Conservation (phyloP, 2,113 vertebrate species). For the Eulacestoma nigropectus region DNA sequence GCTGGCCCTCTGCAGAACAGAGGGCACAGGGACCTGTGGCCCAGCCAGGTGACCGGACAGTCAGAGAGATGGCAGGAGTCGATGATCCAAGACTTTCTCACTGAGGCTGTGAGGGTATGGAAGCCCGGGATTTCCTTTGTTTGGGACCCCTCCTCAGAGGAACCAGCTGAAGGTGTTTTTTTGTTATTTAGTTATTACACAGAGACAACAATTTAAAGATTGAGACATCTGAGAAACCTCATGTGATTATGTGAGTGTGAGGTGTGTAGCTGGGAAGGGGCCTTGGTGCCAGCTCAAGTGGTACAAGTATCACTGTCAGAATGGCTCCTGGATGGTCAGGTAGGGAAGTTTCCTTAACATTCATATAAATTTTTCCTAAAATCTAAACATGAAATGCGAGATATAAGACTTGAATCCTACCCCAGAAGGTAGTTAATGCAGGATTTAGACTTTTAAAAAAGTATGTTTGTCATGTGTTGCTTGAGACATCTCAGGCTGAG, state of each 20-base stretch:
- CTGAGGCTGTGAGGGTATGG: background rate
- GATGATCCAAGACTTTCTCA: too few relatives aligned
- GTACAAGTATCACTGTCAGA: background rate
- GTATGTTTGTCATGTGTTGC: background rate
- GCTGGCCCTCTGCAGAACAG: background rate
- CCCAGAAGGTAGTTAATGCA: background rate
- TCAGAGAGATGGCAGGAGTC: fast-evolving
- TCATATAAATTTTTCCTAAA: background rate
- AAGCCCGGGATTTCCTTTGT: background rate
- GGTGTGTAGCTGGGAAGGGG: background rate
- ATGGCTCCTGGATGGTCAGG: background rate
- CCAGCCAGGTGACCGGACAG: fast-evolving
- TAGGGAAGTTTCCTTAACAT: background rate
- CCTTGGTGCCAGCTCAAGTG: too few relatives aligned
- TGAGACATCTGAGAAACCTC: background rate
- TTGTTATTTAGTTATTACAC: background rate
- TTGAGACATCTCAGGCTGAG: background rate
- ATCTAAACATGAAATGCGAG: background rate
- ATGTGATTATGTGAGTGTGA: fast-evolving
- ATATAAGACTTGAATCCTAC: background rate
- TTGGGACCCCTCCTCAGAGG: background rate
- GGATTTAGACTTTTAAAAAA: background rate
- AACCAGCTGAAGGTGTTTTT: background rate
- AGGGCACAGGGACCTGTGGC: background rate
- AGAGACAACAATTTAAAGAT: background rate